A percentile compares a stretch with the other conserved stretches of the same genome.
phyloP scores from a whole-genome alignment of 2,113 vertebrate species.

The Tragelaphus strepsiceros region DNA sequence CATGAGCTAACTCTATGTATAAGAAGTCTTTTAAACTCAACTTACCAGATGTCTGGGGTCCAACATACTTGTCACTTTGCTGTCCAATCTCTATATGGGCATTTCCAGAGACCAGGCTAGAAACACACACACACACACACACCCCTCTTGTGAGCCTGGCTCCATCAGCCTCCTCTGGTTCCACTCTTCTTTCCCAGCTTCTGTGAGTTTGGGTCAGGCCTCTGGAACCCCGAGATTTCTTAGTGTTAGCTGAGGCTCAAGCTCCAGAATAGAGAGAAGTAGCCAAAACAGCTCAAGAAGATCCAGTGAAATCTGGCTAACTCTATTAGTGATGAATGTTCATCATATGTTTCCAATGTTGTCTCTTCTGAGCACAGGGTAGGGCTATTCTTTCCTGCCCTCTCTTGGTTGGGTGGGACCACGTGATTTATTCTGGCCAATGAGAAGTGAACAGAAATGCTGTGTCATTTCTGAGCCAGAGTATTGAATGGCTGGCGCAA shows the following conservation, averaged over 20 bases:
- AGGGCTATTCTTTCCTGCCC: background rate
- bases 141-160: background rate
- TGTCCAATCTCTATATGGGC: background rate
- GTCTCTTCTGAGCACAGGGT: background rate
- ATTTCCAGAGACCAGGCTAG: background rate
- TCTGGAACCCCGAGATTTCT: background rate
- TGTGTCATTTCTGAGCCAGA: background rate
- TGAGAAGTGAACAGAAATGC: background rate
- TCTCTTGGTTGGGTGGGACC: background rate
- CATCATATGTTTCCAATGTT: background rate
- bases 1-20: background rate
- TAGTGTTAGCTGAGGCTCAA: background rate
- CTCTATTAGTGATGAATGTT: background rate
- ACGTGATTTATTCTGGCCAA: background rate
- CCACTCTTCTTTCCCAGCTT: background rate
- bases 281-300: background rate
- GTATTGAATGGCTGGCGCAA: background rate
- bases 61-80: background rate
- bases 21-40: background rate
- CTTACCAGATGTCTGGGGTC: background rate
- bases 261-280: background rate
- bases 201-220: background rate
- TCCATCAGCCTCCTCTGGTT: background rate
- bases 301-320: background rate
- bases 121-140: background rate